A percentile compares a stretch with the other conserved stretches of the same genome.
Conservation (phyloP, 2,888 invertebrate species). For the Drosophila kokeensis region DNA sequence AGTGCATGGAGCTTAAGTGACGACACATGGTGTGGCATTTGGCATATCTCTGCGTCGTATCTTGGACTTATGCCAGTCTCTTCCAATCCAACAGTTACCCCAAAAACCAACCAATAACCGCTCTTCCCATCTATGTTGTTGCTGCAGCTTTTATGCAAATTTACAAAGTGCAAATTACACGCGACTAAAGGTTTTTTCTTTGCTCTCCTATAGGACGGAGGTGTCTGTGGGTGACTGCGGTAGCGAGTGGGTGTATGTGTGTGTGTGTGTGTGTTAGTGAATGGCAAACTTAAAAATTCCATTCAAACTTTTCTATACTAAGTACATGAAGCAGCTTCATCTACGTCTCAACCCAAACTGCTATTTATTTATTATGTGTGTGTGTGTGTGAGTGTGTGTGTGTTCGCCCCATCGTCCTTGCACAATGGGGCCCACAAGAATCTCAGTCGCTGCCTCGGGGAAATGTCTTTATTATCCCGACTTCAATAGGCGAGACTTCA, state of each 20-base stretch:
- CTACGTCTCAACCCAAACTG: conserved; percentile 25
- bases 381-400: background rate
- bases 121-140: conserved; percentile 12
- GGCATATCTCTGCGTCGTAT: conserved; percentile 69
- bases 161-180: conserved; percentile 83
- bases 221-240: background rate
- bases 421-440: conserved; percentile 50
- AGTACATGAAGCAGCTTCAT: conserved; percentile 23
- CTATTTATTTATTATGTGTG: conserved; percentile 71
- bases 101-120: background rate
- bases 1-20: conserved; percentile 59
- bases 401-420: conserved; percentile 20
- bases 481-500: conserved; percentile 27
- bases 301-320: conserved; percentile 73
- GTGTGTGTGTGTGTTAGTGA: conserved; percentile 62
- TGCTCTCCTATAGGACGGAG: conserved; percentile 61
- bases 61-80: conserved; percentile 76
- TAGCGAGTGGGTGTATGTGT: background rate
- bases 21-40: conserved; percentile 79
- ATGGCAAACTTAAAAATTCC: conserved; percentile 82
- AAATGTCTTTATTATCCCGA: conserved; percentile 46
- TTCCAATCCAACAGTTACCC: conserved; percentile 44
- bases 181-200: conserved; percentile 79
- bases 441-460: conserved; percentile 35
- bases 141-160: conserved; percentile 81